Evolutionary conservation across 2,888 invertebrate genomes (phyloP).

Genomic region (Ennomos quercinarius): DNA sequence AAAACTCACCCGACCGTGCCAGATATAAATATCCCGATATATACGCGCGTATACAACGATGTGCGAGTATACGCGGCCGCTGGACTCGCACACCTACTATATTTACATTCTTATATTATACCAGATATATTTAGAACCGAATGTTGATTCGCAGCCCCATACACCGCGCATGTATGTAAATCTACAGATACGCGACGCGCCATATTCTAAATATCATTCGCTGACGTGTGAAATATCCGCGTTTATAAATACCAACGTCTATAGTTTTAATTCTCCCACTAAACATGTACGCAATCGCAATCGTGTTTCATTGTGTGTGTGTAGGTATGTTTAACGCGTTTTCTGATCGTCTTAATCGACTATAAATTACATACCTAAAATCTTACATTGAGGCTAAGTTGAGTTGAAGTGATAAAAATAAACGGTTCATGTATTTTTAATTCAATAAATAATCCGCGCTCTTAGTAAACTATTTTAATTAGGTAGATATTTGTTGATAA

Average conservation of each 20-base stretch:
- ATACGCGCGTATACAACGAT: constrained; percentile 25
- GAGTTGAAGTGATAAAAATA: too few relatives aligned
- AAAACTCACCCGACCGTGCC: constrained; percentile 57
- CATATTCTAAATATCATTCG: constrained; percentile 18
- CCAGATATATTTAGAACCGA: constrained; percentile 66
- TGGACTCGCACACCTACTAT: constrained; percentile 59
- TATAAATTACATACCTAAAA: too few relatives aligned
- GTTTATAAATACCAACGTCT: constrained; percentile 22
- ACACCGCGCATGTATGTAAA: constrained; percentile 20
- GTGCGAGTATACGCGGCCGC: constrained; percentile 34
- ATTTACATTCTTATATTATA: constrained; percentile 63
- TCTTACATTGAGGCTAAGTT: too few relatives aligned
- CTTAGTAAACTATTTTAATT: too few relatives aligned
- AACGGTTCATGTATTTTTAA: too few relatives aligned
- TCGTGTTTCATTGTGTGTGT: constrained; percentile 2
- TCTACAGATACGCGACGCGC: constrained; percentile 15
- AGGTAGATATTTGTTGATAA: too few relatives aligned
- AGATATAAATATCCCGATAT: constrained; percentile 50
- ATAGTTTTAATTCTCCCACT: constrained; percentile 8
- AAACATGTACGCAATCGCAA: constrained; percentile 3
- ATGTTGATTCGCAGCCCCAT: constrained; percentile 60
- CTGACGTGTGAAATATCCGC: constrained; percentile 25
- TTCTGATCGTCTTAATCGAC: too few relatives aligned
- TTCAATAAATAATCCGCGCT: too few relatives aligned
- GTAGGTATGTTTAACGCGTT: too few relatives aligned